Base-by-base conservation (phyloP, 2,797 vertebrate species). In the Gallinago solitaria region DNA sequence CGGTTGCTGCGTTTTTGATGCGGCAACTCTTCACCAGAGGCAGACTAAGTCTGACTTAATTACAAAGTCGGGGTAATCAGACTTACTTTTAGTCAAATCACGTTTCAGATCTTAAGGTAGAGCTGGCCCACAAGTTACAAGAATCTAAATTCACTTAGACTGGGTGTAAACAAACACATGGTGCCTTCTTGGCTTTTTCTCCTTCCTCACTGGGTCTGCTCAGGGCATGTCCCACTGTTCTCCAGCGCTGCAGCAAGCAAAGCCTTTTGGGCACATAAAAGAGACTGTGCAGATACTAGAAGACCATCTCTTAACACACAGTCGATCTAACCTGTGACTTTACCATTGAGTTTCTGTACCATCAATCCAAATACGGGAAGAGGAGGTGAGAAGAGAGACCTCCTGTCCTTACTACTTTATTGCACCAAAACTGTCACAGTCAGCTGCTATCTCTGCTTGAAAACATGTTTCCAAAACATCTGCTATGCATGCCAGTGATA, bases 81-180 rank as follows among this genome's bases (percentile, higher is more conserved):
- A 74, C 73, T 90, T 79, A 74, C 32, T 83, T 16, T 47, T 80
- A 95, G 88, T 71, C 91, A 96, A 97, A 97, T 90, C 43, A 70
- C 23, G 9, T 81, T 80, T 87, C 75, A 87, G 56, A 71, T 50
- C 81, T 80, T 71, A 57, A 21, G 84, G 60, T 50, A 61, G 84
- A 94, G 48, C 9, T 87, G 41, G 65, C 37, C 60, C 64, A 71
- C 54, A 88, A 33, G 84, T 82, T 63, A 74, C n/a, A 25, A 92
- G 48, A 28, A 84, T 68, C 60, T 48, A 63, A 63, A 79, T 84
- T 83, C 1, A 0, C 71, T 37, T 51, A 75, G 84, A 64, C 69
- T 83, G 47, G 45, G 27, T 43, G 28, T 78, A 92, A 94, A 85
- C 71, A 94, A 74, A 71, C 45, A 83, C 27, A n/a, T 9, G 27